Conservation (phyloP, 2,888 invertebrate species). For the Sepioteuthis lessoniana region DNA sequence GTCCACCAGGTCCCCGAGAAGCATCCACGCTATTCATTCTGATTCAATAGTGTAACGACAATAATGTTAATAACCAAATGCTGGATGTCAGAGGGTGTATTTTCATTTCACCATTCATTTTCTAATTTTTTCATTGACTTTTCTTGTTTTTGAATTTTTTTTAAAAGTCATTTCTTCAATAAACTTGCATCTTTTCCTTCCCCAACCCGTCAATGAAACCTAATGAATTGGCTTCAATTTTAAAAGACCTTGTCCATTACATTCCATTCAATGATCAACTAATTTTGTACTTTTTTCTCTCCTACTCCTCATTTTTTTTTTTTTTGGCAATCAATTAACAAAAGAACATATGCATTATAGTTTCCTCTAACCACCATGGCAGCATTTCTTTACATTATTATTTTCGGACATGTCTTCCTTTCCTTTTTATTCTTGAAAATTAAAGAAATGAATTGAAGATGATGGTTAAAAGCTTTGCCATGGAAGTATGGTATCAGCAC, state of each 20-base stretch:
- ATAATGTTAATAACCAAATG: background rate
- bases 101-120: background rate
- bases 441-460: background rate
- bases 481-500: background rate
- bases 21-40: background rate
- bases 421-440: background rate
- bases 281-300: background rate
- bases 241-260: conserved; percentile 12
- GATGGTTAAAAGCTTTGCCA: background rate
- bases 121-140: background rate
- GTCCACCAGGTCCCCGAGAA: background rate
- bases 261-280: background rate
- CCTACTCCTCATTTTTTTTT: too few relatives aligned
- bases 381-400: background rate
- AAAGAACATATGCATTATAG: background rate
- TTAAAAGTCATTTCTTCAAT: background rate
- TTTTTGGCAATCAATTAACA: background rate
- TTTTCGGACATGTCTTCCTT: background rate
- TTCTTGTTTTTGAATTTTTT: background rate
- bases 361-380: background rate
- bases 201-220: background rate
- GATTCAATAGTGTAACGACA: background rate
- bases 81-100: background rate
- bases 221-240: background rate
- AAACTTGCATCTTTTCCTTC: background rate